Evolutionary conservation across 1,140 invertebrate species (phyloP), one percentile per base, ranked within the genome.

Genomic region (Sycobia sp.): DNA sequence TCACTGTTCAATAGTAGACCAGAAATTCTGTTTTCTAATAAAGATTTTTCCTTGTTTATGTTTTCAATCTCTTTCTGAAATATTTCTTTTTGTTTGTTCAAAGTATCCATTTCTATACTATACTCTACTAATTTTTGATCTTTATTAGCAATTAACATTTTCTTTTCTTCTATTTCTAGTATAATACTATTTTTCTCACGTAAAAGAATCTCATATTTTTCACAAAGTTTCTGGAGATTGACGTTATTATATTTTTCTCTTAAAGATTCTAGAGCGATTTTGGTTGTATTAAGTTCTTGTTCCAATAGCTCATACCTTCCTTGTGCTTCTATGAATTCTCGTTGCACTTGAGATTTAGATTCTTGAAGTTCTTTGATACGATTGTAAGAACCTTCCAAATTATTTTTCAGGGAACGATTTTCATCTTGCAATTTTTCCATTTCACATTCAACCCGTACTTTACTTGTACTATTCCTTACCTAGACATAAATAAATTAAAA

Each of bases 301-400:
- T 56, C 63, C 0, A 71, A 9, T 8, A 56, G 9, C 20, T 71
- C 62, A 32, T 71, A 50, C 32, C 73, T 54, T 20, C 46, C 53
- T 39, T 69, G 63, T 1, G 73, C 38, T 34, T 67, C 58, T 0
- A 60, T 54, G 4, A 75, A 20, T 39, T 80, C 73, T 20, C 68
- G 69, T 10, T 71, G 59, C 36, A 73, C 62, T 11, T 75, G 63
- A 4, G 61, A 67, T 36, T 76, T 80, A 5, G 46, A 56, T 14
- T 74, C 69, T 38, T 75, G 74, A 5, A 82, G 41, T n/a, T 71
- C 72, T 5, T 59, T 59, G 23, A 80, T 73, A 0, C 76, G 69
- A 62, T 81, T 82, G 22, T 73, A 74, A 1, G 73, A 76, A 14
- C 79, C 79, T 14, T 81, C 79, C 5, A 81, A 62, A 62, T 74